phyloP scores from a whole-genome alignment of 2,113 vertebrate genomes.

The Clarias magur region DNA sequence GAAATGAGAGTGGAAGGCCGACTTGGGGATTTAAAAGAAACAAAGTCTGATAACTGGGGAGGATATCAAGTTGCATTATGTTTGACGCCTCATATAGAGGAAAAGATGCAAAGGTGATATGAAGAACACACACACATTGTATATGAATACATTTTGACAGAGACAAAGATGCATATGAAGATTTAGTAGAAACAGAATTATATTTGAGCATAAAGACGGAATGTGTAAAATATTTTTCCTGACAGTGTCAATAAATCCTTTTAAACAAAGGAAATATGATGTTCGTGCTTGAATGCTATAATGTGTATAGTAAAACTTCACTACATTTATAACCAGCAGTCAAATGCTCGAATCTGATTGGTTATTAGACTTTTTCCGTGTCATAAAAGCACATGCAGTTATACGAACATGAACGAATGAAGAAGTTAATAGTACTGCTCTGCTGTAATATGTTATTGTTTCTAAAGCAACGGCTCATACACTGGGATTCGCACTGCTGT shows the following conservation, averaged over 20 bases:
- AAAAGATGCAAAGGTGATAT: not conserved
- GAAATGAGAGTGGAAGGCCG: not conserved
- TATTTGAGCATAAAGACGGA: not conserved
- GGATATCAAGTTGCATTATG: not conserved
- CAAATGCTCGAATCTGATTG: not conserved
- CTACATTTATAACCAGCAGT: not conserved
- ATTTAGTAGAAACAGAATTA: not conserved
- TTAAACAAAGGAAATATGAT: not conserved
- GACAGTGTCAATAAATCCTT: slow-evolving; percentile 3
- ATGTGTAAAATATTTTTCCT: not conserved
- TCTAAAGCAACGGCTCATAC: not conserved
- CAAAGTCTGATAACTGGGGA: not conserved
- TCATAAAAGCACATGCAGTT: not conserved
- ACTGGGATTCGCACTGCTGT: not conserved
- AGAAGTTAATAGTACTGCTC: not conserved
- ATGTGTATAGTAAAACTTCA: not conserved
- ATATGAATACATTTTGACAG: not conserved
- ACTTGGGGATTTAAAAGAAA: not conserved
- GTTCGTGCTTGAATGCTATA: not conserved
- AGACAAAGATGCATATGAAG: not conserved
- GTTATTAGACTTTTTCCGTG: not conserved
- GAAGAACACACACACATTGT: not conserved
- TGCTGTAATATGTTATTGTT: not conserved
- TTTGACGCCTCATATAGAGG: not conserved
- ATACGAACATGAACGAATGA: not conserved